Percentiles rank a stretch among this genome's conserved stretches.
Conservation (phyloP, 2,888 invertebrate species). For the Scrobipalpa atriplicella region DNA sequence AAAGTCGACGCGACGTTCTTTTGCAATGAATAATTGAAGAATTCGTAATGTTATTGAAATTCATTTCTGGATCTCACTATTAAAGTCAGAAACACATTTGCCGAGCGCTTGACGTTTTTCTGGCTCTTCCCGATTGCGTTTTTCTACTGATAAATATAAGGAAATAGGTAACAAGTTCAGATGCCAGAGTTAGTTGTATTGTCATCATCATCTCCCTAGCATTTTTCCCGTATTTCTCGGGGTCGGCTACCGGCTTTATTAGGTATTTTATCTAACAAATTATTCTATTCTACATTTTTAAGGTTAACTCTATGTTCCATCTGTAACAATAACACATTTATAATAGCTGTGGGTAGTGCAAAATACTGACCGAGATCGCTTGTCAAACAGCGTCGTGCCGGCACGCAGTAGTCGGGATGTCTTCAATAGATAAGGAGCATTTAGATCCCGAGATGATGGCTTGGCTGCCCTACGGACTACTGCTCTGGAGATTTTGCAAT, state of each 20-base stretch:
- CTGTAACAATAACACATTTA: slow-evolving; percentile 8
- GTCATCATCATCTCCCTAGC: too few species aligned
- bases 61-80: not conserved
- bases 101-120: not conserved
- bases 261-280: not conserved
- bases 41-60: not conserved
- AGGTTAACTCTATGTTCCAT: not conserved
- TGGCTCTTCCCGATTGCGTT: not conserved
- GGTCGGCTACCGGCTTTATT: not conserved
- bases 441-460: slow-evolving; percentile 52
- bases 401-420: slow-evolving; percentile 64
- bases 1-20: slow-evolving; percentile 43
- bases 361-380: slow-evolving; percentile 61
- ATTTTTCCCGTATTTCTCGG: too few species aligned
- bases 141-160: too few species aligned
- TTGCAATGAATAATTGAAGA: slow-evolving; percentile 37
- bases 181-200: too few species aligned
- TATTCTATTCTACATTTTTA: not conserved
- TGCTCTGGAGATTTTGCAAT: not conserved
- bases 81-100: not conserved
- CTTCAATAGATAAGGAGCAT: slow-evolving; percentile 63
- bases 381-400: slow-evolving; percentile 50
- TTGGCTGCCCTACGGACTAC: slow-evolving; percentile 21
- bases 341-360: slow-evolving; percentile 34
- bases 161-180: too few species aligned